Evolutionary conservation across 2,797 vertebrate genomes (phyloP), one percentile per base, ranked within the genome.

Genomic region (Eidolon dupreanum): DNA sequence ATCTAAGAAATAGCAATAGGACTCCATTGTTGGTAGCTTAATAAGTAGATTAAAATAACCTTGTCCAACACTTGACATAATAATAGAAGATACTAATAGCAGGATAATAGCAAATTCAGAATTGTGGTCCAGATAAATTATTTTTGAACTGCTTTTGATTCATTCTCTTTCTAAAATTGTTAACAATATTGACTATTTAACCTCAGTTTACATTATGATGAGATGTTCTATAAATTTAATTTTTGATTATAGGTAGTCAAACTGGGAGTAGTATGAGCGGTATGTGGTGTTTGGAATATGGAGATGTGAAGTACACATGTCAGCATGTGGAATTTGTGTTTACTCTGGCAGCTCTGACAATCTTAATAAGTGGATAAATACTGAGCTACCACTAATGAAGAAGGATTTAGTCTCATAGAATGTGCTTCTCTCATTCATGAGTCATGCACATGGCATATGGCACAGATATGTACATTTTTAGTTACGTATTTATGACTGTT

Each of bases 91-190:
- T 53, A 68, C 43, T 61, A 92, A 81, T 12, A 59, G 24, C 59
- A 84, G 86, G 24, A 3, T 96, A 66, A 71, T 59, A 61, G 43
- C 53, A 88, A 90, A 65, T 86, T 90, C 20, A 89, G 8, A 85
- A 59, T 82, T 83, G 49, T 63, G 57, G 19, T 89, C 61, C 43
- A 49, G 31, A 74, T 85, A 81, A 85, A 41, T 71, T 87, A 53
- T 41, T 94, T 83, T 88, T 66, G n/a, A 92, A n/a, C 65, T 90
- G 41, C 33, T 26, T 92, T 94, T 94, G 28, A 89, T 87, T 94
- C 20, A 79, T 95, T 88, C 24, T 89, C 33, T 33, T 33, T 68
- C n/a, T 90, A 57, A 97, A 94, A 94, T 94, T 38, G 66, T 86
- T 46, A 77, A 77, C n/a, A 53, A 1, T 95, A 43, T 86, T n/a